These are phyloP conservation scores for Cantharis flavilabris DNA, from an alignment of 2,888 invertebrate species.

Conservation along the genomic window DNA sequence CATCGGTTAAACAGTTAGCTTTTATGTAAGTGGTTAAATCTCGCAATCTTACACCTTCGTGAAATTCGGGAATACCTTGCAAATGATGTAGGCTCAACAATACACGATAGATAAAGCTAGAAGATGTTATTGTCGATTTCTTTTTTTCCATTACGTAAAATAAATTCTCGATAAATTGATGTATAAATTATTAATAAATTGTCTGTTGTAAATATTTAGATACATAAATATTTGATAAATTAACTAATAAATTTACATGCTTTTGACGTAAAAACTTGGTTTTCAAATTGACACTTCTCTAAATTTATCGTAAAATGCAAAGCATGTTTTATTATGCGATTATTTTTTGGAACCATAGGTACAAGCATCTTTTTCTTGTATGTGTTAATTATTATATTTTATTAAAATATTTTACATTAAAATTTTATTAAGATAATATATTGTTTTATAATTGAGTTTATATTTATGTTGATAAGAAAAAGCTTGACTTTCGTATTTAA, in stretches of 20 bases:
- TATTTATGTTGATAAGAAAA: too few relatives aligned
- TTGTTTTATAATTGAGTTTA: too few relatives aligned
- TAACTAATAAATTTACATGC: background rate
- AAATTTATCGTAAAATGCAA: background rate
- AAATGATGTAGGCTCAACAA: slow-evolving; percentile 23
- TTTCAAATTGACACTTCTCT: background rate
- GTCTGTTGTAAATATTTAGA: too few relatives aligned
- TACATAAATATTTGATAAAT: too few relatives aligned
- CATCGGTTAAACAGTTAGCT: slow-evolving; percentile 22
- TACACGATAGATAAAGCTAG: slow-evolving; percentile 8
- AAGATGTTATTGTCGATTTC: background rate
- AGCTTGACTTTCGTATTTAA: too few relatives aligned
- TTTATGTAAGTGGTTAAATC: slow-evolving; percentile 21
- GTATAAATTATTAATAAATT: too few relatives aligned
- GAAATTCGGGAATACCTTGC: slow-evolving; percentile 14
- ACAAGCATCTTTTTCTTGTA: too few relatives aligned
- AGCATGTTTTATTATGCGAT: background rate
- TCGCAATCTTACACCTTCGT: slow-evolving; percentile 7
- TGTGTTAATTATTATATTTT: too few relatives aligned
- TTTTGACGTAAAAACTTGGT: background rate
- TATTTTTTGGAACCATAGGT: too few relatives aligned
- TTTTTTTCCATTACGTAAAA: background rate
- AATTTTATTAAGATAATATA: too few relatives aligned
- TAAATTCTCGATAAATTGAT: background rate
- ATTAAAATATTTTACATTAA: too few relatives aligned